These are phyloP conservation scores for Sarcophilus harrisii DNA, from an alignment of 2,797 vertebrate species.

Conservation along the genomic window DNA sequence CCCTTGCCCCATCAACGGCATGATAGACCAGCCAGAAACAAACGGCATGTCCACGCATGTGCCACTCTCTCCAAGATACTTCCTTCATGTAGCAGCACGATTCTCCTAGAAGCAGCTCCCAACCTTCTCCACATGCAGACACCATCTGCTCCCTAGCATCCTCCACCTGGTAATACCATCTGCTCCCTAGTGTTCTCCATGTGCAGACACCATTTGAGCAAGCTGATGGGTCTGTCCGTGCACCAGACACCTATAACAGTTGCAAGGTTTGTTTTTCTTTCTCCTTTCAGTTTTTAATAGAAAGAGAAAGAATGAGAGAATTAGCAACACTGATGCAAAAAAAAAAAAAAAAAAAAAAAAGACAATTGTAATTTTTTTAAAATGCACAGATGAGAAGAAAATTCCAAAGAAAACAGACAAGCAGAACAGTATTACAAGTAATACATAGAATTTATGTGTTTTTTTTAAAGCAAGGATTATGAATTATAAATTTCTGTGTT, in stretches of 20 bases:
- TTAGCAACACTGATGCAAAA: background rate
- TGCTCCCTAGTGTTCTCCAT: background rate
- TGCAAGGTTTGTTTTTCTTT: background rate
- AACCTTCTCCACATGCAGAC: background rate
- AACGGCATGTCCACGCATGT: background rate
- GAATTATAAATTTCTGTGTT: background rate
- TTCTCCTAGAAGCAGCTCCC: background rate
- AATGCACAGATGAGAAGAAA: background rate
- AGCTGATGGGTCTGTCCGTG: background rate
- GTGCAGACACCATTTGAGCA: background rate
- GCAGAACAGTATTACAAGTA: background rate
- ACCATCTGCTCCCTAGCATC: background rate
- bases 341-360: background rate
- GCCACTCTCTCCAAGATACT: background rate
- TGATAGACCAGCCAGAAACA: background rate
- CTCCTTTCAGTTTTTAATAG: background rate
- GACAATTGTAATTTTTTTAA: background rate
- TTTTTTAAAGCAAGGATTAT: background rate
- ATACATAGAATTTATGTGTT: background rate
- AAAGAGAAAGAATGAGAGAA: background rate
- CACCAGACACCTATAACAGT: background rate
- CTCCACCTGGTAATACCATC: background rate
- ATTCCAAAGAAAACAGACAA: background rate
- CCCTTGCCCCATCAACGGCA: background rate
- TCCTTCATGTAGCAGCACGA: background rate